phyloP scores from a whole-genome alignment of 1,140 invertebrate genomes.

The Antheraea pernyi region DNA sequence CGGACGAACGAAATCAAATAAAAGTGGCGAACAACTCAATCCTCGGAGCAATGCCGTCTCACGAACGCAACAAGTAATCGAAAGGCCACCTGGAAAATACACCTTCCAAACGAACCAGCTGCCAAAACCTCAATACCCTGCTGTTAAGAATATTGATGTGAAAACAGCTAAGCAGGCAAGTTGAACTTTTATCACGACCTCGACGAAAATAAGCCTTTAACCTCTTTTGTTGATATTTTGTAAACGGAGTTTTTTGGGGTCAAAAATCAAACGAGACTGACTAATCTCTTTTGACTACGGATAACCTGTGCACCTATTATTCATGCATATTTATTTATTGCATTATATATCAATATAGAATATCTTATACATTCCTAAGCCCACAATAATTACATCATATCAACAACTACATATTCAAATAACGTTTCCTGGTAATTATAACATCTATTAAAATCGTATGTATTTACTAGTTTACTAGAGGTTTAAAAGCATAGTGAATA shows the following conservation, averaged over 20 bases:
- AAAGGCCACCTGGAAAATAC: constrained; percentile 80
- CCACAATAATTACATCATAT: neutral
- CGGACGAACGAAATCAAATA: constrained; percentile 33
- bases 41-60: neutral
- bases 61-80: constrained; percentile 11
- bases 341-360: too few species aligned
- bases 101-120: constrained; percentile 87
- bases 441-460: neutral
- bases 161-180: constrained; percentile 86
- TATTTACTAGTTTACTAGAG: neutral
- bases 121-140: constrained; percentile 85
- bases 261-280: too few species aligned
- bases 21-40: neutral
- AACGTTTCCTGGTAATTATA: neutral
- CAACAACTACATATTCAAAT: neutral
- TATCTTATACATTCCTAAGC: neutral
- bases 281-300: too few species aligned
- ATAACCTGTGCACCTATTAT: too few species aligned
- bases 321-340: too few species aligned
- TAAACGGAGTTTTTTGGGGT: too few species aligned
- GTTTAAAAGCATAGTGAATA: neutral
- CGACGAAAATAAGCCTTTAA: too few species aligned
- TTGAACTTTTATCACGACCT: neutral
- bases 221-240: too few species aligned
- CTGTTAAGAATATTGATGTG: constrained; percentile 81